Percentiles rank a stretch among this genome's conserved stretches.
Evolutionary conservation across 2,888 invertebrate species (phyloP).

Genomic region (Conchocele bisecta): DNA sequence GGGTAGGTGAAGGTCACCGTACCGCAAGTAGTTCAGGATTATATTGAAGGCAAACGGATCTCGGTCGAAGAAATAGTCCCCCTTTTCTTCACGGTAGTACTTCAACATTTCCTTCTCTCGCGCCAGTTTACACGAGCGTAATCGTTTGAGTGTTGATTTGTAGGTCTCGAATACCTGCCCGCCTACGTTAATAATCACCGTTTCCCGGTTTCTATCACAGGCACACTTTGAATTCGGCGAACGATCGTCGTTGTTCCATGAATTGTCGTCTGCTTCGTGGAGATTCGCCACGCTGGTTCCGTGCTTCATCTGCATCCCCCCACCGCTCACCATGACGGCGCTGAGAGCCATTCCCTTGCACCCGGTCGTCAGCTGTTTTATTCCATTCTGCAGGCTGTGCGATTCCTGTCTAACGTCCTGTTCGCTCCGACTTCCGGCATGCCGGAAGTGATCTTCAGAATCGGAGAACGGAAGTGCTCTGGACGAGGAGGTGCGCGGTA

Average conservation of each 20-base stretch:
- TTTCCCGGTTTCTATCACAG: conserved; percentile 60
- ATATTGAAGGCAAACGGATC: conserved; percentile 77
- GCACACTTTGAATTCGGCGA: conserved; percentile 35
- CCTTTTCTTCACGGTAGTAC: conserved; percentile 67
- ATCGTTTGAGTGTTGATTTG: conserved; percentile 68
- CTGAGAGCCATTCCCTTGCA: conserved; percentile 61
- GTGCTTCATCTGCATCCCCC: conserved; percentile 27
- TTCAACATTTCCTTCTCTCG: conserved; percentile 68
- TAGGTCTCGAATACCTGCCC: conserved; percentile 76
- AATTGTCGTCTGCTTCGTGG: conserved; percentile 34
- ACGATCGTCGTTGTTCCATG: conserved; percentile 18
- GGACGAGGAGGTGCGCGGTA: conserved; percentile 11
- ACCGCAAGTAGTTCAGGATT: conserved; percentile 77
- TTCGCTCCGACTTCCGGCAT: background rate
- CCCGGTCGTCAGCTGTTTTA: background rate
- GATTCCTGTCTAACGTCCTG: background rate
- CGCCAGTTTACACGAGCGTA: conserved; percentile 68
- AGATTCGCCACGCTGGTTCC: conserved; percentile 32
- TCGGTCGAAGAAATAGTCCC: conserved; percentile 78
- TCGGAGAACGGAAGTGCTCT: conserved; percentile 25
- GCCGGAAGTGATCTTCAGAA: conserved; percentile 8
- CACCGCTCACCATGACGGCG: conserved; percentile 59
- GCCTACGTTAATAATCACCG: conserved; percentile 75
- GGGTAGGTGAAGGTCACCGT: conserved; percentile 78
- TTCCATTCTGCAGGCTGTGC: background rate